Conservation (phyloP, 2,797 vertebrate species). For the Neosalanx taihuensis region DNA sequence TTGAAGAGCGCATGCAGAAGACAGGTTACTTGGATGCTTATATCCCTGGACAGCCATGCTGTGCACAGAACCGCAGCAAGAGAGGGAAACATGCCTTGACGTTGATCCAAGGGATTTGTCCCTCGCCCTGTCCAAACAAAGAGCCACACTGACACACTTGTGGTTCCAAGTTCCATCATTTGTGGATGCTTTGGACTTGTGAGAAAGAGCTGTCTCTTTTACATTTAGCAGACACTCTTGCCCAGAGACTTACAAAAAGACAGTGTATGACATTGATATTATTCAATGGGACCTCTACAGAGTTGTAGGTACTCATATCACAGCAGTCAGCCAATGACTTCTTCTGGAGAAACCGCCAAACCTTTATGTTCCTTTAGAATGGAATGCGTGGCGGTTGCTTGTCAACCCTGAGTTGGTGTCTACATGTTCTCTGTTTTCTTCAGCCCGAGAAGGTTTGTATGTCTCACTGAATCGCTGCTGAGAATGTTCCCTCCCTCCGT, state of each 20-base stretch:
- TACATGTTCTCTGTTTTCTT: conserved; percentile 30
- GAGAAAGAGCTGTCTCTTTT: conserved; percentile 43
- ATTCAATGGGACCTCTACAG: too few relatives aligned
- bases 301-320: too few relatives aligned
- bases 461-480: conserved; percentile 41
- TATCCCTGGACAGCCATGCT: conserved; percentile 5
- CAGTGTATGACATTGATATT: too few relatives aligned
- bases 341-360: too few relatives aligned
- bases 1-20: conserved; percentile 6
- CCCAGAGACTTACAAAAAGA: too few relatives aligned
- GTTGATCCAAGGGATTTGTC: conserved; percentile 56
- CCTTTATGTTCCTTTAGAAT: too few relatives aligned
- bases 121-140: conserved; percentile 42
- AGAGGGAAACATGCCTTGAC: conserved; percentile 58
- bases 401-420: conserved; percentile 35
- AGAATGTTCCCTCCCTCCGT: conserved; percentile 38
- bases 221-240: too few relatives aligned
- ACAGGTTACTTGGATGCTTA: not conserved
- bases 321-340: too few relatives aligned
- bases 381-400: too few relatives aligned
- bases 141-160: conserved; percentile 55
- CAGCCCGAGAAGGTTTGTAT: conserved; percentile 15
- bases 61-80: conserved; percentile 35
- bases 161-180: conserved; percentile 47
- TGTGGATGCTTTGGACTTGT: conserved; percentile 49